Conservation (phyloP, 2,888 invertebrate genomes). For the Ennomos erosarius region DNA sequence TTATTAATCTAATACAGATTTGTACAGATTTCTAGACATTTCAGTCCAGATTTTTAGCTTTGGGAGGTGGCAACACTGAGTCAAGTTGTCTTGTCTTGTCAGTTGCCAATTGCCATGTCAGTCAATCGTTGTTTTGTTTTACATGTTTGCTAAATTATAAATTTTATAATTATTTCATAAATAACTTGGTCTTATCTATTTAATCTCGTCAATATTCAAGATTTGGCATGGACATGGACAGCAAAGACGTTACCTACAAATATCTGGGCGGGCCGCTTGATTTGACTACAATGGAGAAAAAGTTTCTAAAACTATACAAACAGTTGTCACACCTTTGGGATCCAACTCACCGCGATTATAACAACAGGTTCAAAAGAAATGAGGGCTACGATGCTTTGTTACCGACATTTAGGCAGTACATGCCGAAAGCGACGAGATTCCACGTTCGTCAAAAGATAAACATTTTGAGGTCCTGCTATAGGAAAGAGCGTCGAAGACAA, state of each 20-base stretch:
- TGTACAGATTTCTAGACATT: no score
- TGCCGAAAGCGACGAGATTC: conserved; percentile 43
- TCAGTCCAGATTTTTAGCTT: no score
- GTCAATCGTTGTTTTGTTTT: no score
- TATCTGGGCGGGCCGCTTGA: conserved; percentile 10
- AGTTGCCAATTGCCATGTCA: no score
- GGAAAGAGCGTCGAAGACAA: conserved; percentile 48
- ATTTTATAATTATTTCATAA: no score
- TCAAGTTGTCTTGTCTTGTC: no score
- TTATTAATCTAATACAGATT: no score
- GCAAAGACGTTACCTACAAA: not conserved
- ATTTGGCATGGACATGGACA: conserved; percentile 19
- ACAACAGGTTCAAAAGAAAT: conserved; percentile 51
- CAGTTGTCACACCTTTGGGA: conserved; percentile 50
- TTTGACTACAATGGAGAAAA: conserved; percentile 39
- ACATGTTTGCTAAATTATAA: no score
- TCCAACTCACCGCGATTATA: conserved; percentile 46
- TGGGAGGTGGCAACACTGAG: no score
- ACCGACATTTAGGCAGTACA: conserved; percentile 43
- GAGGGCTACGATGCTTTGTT: conserved; percentile 44
- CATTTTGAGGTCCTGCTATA: conserved; percentile 50
- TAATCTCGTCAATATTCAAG: conserved; percentile 28
- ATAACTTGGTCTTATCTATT: no score
- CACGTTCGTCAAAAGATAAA: conserved; percentile 56
- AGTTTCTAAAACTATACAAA: conserved; percentile 50